A percentile compares a stretch with the other conserved stretches of the same genome.
Conservation (phyloP, 30 jellyfish, hydroid and myxozoan genomes). For the Cassiopea andromeda region DNA sequence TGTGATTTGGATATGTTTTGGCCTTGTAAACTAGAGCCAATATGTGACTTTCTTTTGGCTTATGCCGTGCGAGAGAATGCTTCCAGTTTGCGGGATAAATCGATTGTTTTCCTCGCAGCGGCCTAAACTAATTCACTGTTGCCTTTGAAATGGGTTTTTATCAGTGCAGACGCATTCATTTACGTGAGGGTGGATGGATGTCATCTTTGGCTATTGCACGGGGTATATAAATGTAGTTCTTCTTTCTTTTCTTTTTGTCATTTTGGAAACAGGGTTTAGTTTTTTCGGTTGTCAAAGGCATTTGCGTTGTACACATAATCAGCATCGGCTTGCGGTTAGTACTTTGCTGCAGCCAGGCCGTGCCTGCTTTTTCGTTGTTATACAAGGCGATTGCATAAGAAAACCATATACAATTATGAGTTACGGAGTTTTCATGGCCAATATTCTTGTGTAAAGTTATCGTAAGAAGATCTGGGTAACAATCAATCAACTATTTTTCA, state of each 20-base stretch:
- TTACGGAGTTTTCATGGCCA: not conserved
- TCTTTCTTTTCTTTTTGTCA: not conserved
- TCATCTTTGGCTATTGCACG: not conserved
- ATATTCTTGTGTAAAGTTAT: not conserved
- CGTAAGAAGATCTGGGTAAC: not conserved
- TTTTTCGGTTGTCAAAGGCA: not conserved
- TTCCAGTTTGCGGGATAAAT: slow-evolving; percentile 66
- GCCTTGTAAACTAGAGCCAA: slow-evolving; percentile 3
- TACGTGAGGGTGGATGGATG: slow-evolving; percentile 47
- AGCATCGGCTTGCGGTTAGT: slow-evolving; percentile 44
- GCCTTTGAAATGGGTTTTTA: slow-evolving; percentile 46
- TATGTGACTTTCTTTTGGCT: slow-evolving; percentile 20
- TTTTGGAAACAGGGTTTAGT: not conserved
- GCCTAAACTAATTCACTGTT: slow-evolving; percentile 62
- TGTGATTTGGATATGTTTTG: slow-evolving; percentile 31
- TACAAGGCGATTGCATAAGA: not conserved
- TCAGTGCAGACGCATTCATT: slow-evolving; percentile 48
- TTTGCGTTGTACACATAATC: slow-evolving; percentile 3
- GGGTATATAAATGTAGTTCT: not conserved
- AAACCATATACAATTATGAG: not conserved
- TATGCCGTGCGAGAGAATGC: slow-evolving; percentile 39
- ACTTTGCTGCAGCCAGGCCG: slow-evolving; percentile 20
- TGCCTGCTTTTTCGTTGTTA: slow-evolving; percentile 37
- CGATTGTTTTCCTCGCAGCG: slow-evolving; percentile 50
- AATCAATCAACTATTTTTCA: not conserved